Evolutionary conservation across 1,140 invertebrate species (phyloP), one percentile per base, ranked within the genome.

Genomic region (Penaeus vannamei): DNA sequence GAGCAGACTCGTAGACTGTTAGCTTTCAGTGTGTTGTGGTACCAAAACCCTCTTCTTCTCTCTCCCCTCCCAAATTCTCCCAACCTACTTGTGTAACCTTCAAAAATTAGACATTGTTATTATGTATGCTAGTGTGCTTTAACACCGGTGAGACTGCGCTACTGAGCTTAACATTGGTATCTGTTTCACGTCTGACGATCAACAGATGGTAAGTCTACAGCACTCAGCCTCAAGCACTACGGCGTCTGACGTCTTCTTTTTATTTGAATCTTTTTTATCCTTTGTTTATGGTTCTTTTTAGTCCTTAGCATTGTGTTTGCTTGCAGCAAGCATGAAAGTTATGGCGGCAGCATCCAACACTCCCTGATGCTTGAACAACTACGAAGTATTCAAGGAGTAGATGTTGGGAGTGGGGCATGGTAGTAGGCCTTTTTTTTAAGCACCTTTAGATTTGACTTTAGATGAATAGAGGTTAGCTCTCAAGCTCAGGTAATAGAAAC

Each of bases 151-250:
- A 69, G 61, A 83, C 82, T 89, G 87, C 79, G 81, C 87, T 84
- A 89, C 69, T 89, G 87, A 76, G 87, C 87, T 89, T 89, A 89
- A 89, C 87, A 76, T 72, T 89, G 87, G 87, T 89, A 89, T 89
- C 82, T 89, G 76, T 89, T 89, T 89, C 87, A 89, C 87, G 87
- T 89, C 87, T 89, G 87, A 89, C 87, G 79, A 72, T 84, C 87
- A 84, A 89, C 87, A 89, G 87, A 89, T 89, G 87, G 87, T 89
- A 89, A 89, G 87, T 89, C 84, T 88, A 69, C 60, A 77, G 82
- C 87, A 84, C 87, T 76, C 42, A 76, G 80, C 87, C 87, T 84
- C 81, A 83, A 89, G 81, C 87, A 53, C 87, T 89, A 53, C 72
- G 81, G 80, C 87, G 72, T 89, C 83, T 83, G 53, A 84, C 61